Evolutionary conservation across 2,888 invertebrate species (phyloP), one percentile per base, ranked within the genome.

Genomic region (Graphium colonna): DNA sequence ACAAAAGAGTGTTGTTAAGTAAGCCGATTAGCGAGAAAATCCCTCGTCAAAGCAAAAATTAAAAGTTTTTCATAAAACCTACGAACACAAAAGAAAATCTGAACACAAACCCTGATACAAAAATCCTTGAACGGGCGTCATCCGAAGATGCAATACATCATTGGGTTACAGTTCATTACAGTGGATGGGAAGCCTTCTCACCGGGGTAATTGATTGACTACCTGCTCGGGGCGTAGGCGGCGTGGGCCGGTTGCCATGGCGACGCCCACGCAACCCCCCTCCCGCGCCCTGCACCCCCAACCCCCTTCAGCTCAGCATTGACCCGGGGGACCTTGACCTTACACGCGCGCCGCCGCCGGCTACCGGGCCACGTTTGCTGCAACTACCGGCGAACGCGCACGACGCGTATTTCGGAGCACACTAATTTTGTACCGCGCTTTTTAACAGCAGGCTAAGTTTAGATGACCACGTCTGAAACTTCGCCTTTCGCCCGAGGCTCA

Each of bases 301-400:
- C 47, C 36, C 60, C 62, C 56, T 51, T 54, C 63, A 53, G 56
- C 64, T 61, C 79, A 77, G 67, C 84, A 79, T 78, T 83, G 86
- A 86, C 85, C 86, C 82, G 79, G 82, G 59, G 74, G 65, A 79
- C 88, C 88, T 88, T 88, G 88, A 87, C 86, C 77, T 71, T 73
- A 83, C 45, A 45, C 75, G 76, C 79, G 74, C 75, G 75, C 65
- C 65, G 60, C 55, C 56, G 75, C 63, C 66, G 60, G 56, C 57
- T 45, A 56, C 51, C 41, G 50, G 48, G 42, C 52, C 49, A 52
- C 48, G 46, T 56, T 55, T 51, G 42, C 51, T 49, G 47, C 51
- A 49, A 15, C 42, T 51, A 40, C 15, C 40, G 48, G 13, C 17
- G 18, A 36, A 46, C 55, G 46, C 51, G 46, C 13, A 33, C 38